A percentile compares a stretch with the other conserved stretches of the same genome.
Evolutionary conservation across 2,888 invertebrate genomes (phyloP).

Genomic region (Pecten maximus): DNA sequence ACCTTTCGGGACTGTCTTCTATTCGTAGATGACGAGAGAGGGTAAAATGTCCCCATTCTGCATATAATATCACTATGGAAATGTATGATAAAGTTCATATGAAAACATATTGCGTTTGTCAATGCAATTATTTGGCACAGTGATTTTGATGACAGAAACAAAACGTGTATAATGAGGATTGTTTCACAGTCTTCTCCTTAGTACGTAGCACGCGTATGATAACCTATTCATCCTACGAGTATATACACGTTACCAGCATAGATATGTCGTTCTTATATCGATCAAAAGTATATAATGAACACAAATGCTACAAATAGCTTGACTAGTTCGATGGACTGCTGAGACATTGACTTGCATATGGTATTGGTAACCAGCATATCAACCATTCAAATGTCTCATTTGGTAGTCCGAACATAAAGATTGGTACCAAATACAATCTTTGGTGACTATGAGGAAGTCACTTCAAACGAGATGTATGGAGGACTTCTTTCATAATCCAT

Average conservation of each 20-base stretch:
- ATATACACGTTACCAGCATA: not conserved
- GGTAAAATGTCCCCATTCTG: too few relatives aligned
- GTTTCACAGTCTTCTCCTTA: not conserved
- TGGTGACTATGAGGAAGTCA: not conserved
- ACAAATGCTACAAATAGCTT: not conserved
- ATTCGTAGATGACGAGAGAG: too few relatives aligned
- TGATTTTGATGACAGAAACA: not conserved
- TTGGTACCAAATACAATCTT: too few relatives aligned
- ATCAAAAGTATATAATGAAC: not conserved
- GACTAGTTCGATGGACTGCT: not conserved
- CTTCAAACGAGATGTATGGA: not conserved
- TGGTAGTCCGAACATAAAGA: not conserved
- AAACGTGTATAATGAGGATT: not conserved
- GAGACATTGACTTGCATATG: not conserved
- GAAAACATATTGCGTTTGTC: too few relatives aligned
- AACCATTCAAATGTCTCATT: not conserved
- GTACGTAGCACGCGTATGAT: not conserved
- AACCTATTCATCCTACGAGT: not conserved
- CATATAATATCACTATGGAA: too few relatives aligned
- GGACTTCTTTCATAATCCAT: not conserved
- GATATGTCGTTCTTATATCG: not conserved
- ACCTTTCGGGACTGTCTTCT: too few relatives aligned
- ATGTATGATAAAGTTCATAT: too few relatives aligned
- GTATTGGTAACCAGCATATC: not conserved
- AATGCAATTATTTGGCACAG: not conserved